Percentiles rank a stretch among this genome's conserved stretches.
These are phyloP conservation scores for Haemorhous mexicanus DNA, from an alignment of 2,113 vertebrate genomes.

Conservation along the genomic window DNA sequence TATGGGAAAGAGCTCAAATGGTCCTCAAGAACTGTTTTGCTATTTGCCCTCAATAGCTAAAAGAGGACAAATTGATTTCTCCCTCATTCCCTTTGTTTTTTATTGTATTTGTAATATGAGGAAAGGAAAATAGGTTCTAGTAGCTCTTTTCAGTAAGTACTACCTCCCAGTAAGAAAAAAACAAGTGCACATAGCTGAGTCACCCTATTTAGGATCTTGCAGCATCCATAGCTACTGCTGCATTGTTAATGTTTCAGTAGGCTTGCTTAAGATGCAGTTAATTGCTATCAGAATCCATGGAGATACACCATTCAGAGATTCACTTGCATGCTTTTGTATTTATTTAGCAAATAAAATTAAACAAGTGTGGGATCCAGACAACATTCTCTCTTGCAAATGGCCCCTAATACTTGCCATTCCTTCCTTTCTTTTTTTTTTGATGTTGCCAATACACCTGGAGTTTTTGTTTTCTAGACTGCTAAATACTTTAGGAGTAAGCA, in stretches of 20 bases:
- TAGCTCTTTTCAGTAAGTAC: background rate
- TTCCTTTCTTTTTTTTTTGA: background rate
- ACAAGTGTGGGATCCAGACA: background rate
- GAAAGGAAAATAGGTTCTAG: background rate
- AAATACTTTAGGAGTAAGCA: background rate
- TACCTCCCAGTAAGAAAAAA: background rate
- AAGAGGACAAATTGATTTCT: background rate
- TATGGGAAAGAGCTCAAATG: background rate
- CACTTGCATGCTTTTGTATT: background rate
- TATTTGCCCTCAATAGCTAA: background rate
- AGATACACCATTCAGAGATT: background rate
- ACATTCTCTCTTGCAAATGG: background rate
- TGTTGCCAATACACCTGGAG: background rate
- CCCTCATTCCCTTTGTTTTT: background rate
- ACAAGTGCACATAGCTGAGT: background rate
- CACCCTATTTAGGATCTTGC: background rate
- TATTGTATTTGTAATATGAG: background rate
- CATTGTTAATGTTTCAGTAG: background rate
- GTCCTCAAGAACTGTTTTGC: background rate
- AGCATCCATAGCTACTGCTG: background rate
- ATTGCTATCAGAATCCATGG: background rate
- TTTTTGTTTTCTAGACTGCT: background rate
- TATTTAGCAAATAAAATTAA: background rate
- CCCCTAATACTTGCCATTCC: background rate
- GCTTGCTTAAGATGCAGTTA: background rate